phyloP scores from a whole-genome alignment of 2,797 vertebrate species.

The Staurois parvus region DNA sequence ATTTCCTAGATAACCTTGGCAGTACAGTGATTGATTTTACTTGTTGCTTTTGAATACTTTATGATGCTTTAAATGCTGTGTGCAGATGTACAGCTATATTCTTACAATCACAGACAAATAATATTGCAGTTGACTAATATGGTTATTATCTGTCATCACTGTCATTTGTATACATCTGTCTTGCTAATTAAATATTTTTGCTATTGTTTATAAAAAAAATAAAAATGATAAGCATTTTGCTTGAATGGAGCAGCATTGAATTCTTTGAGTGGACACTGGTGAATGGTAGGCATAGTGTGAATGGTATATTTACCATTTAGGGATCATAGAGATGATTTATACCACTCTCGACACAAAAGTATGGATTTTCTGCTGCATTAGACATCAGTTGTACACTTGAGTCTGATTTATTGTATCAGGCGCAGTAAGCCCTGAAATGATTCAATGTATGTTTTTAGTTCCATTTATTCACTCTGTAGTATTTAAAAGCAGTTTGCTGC shows the following conservation, averaged over 20 bases:
- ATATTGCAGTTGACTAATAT: no score
- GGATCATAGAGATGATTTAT: slow-evolving; percentile 53
- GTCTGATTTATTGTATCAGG: slow-evolving; percentile 57
- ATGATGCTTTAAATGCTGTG: no score
- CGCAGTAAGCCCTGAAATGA: slow-evolving; percentile 46
- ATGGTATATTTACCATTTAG: slow-evolving; percentile 38
- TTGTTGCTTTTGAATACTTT: no score
- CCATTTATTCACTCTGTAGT: slow-evolving; percentile 50
- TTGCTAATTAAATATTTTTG: neutral
- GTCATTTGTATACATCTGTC: neutral
- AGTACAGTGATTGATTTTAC: no score
- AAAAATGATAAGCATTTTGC: neutral
- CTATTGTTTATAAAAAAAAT: neutral
- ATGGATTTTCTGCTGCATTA: slow-evolving; percentile 59
- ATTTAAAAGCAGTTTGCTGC: slow-evolving; percentile 47
- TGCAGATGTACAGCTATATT: no score
- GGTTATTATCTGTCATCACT: neutral
- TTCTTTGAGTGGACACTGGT: neutral
- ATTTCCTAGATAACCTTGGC: no score
- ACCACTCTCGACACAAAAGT: slow-evolving; percentile 43
- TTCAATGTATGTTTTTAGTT: slow-evolving; percentile 56
- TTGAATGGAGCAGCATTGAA: neutral
- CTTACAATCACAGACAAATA: no score
- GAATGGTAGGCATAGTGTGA: slow-evolving; percentile 29
- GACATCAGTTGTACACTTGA: slow-evolving; percentile 46